Percentiles rank a stretch among this genome's conserved stretches.
phyloP scores from a whole-genome alignment of 2,888 invertebrate genomes.

The Belgica antarctica region DNA sequence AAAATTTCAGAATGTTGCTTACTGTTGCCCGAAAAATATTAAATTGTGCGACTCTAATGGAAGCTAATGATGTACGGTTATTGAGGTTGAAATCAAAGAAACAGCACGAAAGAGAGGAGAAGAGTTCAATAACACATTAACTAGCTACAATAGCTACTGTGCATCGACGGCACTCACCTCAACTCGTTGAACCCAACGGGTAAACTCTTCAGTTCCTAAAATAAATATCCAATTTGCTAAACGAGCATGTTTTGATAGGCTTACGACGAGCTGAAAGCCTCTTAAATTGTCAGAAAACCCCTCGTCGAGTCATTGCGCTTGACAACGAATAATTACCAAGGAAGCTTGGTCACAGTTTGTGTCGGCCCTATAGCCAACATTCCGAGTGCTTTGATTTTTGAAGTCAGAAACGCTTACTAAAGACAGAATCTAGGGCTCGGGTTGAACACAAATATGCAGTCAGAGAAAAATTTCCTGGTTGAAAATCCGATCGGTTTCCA shows the following conservation, averaged over 20 bases:
- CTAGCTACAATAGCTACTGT: neutral
- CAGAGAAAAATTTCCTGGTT: too few species aligned
- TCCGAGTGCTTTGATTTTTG: too few species aligned
- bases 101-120: neutral
- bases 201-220: neutral
- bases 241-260: neutral
- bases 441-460: too few species aligned
- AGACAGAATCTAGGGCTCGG: too few species aligned
- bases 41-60: neutral
- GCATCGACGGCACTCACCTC: neutral
- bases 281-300: neutral
- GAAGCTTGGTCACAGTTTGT: neutral
- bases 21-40: neutral
- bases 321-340: constrained; percentile 1
- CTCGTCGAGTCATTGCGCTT: neutral
- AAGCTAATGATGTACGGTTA: constrained; percentile 35
- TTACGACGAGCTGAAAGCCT: neutral
- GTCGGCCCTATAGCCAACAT: too few species aligned
- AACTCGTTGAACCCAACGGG: neutral
- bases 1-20: neutral
- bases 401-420: too few species aligned
- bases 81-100: constrained; percentile 22
- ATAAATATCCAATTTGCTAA: neutral
- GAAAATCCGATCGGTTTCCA: neutral
- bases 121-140: constrained; percentile 29